Evolutionary conservation across 2,113 vertebrate genomes (phyloP).

Genomic region (Peromyscus californicus): DNA sequence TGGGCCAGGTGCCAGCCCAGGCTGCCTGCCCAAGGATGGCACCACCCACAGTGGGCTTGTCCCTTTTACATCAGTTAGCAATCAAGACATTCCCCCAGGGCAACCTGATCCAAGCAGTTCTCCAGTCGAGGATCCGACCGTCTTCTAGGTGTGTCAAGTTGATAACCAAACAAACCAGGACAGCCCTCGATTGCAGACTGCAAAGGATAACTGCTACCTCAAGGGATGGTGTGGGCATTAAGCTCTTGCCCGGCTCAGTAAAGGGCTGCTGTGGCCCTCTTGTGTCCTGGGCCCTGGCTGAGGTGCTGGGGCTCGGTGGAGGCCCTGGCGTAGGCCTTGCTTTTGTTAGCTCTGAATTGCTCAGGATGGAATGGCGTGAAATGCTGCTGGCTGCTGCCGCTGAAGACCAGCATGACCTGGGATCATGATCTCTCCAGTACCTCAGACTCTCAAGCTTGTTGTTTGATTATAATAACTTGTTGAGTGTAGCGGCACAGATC

Average conservation of each 20-base stretch:
- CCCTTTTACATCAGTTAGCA: neutral
- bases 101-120: no score
- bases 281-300: fast-evolving
- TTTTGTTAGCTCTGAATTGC: fast-evolving
- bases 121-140: neutral
- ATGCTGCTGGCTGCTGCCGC: neutral
- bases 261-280: fast-evolving
- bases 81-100: neutral
- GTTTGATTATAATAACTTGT: neutral
- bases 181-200: neutral
- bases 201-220: fast-evolving
- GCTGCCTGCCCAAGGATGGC: neutral
- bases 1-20: no score
- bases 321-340: neutral
- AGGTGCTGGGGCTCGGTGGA: neutral
- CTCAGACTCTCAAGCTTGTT: neutral
- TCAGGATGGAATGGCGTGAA: fast-evolving
- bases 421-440: fast-evolving
- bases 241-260: fast-evolving
- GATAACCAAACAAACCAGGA: neutral
- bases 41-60: neutral
- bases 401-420: no score
- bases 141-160: neutral
- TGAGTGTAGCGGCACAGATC: no score
- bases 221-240: fast-evolving